phyloP scores from a whole-genome alignment of 2,797 vertebrate species.

The Onychomys arenicola region DNA sequence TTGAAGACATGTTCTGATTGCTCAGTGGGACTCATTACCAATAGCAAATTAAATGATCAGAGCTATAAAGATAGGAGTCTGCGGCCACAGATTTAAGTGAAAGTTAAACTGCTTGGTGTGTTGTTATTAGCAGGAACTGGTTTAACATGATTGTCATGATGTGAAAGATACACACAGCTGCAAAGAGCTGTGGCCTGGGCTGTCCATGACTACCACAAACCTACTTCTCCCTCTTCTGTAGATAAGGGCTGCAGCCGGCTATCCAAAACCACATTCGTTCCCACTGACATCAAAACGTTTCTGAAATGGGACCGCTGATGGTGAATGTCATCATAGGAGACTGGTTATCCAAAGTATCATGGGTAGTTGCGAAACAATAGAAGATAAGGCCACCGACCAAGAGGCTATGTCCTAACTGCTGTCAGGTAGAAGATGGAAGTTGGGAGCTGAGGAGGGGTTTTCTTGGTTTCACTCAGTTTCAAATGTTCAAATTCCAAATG shows the following conservation, averaged over 20 bases:
- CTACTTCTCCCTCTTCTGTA: neutral
- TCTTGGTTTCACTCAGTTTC: neutral
- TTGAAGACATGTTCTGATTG: conserved; percentile 49
- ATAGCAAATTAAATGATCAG: conserved; percentile 43
- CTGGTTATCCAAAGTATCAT: neutral
- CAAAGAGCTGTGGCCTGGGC: neutral
- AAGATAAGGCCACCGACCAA: neutral
- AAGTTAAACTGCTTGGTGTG: neutral
- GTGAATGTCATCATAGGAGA: neutral
- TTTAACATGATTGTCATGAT: conserved; percentile 56
- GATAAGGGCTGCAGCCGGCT: no score
- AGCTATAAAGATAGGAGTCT: neutral
- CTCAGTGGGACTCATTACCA: neutral
- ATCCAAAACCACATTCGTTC: neutral
- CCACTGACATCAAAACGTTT: conserved; percentile 17
- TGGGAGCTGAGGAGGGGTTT: neutral
- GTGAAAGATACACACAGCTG: neutral
- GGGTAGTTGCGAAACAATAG: neutral
- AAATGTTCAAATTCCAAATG: no score
- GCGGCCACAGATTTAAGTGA: neutral
- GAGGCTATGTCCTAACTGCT: neutral
- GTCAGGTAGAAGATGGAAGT: neutral
- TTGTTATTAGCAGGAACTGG: conserved; percentile 53
- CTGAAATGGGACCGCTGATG: neutral
- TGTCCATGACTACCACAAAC: neutral